Evolutionary conservation across 2,113 vertebrate species (phyloP).

Genomic region (Eira barbara): DNA sequence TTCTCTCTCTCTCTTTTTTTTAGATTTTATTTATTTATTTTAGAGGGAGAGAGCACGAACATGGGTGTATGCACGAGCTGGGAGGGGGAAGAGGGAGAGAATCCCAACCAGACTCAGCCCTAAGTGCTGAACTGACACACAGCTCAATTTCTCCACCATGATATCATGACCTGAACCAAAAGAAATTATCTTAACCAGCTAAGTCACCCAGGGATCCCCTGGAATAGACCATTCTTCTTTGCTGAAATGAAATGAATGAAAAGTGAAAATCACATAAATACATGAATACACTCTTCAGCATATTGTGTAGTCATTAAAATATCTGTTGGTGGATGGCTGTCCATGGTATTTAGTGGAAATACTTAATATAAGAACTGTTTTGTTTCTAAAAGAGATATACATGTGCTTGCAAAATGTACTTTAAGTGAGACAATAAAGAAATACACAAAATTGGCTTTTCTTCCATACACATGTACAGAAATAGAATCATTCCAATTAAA

Average conservation of each 20-base stretch:
- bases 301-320: neutral
- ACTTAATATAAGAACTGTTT: neutral
- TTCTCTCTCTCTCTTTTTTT: too few species aligned
- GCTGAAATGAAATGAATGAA: neutral
- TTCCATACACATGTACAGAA: neutral
- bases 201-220: too few species aligned
- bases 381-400: neutral
- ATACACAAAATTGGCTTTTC: neutral
- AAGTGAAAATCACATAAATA: neutral
- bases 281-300: neutral
- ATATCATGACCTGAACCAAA: too few species aligned
- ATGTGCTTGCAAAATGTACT: neutral
- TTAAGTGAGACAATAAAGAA: neutral
- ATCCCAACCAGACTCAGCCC: too few species aligned
- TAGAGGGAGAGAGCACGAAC: too few species aligned
- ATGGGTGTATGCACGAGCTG: too few species aligned
- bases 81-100: too few species aligned
- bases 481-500: neutral
- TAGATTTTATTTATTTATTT: too few species aligned
- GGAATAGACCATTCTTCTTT: neutral
- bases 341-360: neutral
- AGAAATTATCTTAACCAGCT: too few species aligned
- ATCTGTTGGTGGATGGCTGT: neutral
- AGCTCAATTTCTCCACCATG: too few species aligned
- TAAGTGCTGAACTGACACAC: too few species aligned